A percentile compares a stretch with the other conserved stretches of the same genome.
These are phyloP conservation scores for Parnassius glacialis DNA, from an alignment of 2,888 invertebrate genomes.

Conservation along the genomic window DNA sequence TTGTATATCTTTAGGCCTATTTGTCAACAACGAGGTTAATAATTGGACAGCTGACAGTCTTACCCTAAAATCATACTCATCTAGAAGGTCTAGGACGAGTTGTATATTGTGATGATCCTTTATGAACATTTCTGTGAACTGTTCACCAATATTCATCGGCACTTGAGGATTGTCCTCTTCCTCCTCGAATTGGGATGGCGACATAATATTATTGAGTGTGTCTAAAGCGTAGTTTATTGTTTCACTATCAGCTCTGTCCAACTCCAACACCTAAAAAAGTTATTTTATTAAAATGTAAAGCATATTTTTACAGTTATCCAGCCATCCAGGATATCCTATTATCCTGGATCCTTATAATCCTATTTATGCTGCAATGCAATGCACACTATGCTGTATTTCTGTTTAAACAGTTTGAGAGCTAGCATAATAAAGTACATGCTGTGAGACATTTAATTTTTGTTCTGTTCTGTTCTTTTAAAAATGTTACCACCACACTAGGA, in stretches of 20 bases:
- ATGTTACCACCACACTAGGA: too few species aligned
- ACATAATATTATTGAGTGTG: constrained; percentile 94
- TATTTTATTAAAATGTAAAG: too few species aligned
- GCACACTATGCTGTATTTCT: too few species aligned
- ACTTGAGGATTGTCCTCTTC: constrained; percentile 85
- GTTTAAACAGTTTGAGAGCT: too few species aligned
- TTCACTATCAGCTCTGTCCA: constrained; percentile 94
- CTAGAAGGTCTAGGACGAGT: constrained; percentile 89
- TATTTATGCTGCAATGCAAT: too few species aligned
- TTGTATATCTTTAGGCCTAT: constrained; percentile 92
- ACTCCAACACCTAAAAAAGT: constrained; percentile 86
- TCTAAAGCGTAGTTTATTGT: constrained; percentile 95
- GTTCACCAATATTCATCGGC: constrained; percentile 90
- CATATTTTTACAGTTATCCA: too few species aligned
- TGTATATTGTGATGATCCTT: constrained; percentile 93
- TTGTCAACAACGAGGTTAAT: constrained; percentile 91
- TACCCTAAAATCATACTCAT: constrained; percentile 97
- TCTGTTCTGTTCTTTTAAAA: too few species aligned
- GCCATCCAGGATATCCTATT: too few species aligned
- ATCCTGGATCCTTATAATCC: too few species aligned
- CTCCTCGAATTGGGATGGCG: constrained; percentile 89
- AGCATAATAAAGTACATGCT: too few species aligned
- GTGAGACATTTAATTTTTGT: too few species aligned
- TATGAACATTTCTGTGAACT: constrained; percentile 98
- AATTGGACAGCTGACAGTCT: constrained; percentile 94